phyloP scores from a whole-genome alignment of 2,113 vertebrate species.

The Cavia aperea region DNA sequence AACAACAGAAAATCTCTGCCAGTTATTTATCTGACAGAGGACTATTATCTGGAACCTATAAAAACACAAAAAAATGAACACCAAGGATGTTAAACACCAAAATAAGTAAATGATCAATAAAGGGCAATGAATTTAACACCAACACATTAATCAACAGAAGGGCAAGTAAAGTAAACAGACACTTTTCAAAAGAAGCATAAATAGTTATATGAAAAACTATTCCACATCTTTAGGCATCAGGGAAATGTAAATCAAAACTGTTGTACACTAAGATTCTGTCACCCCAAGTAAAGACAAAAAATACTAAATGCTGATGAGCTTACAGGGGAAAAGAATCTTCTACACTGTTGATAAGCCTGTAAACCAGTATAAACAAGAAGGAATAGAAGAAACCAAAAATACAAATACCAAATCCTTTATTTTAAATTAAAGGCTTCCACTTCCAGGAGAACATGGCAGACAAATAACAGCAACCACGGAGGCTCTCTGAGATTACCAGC shows the following conservation, averaged over 20 bases:
- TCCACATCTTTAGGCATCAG: neutral
- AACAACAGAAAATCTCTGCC: neutral
- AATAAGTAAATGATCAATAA: neutral
- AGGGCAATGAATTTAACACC: neutral
- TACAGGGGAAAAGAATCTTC: neutral
- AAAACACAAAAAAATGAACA: neutral
- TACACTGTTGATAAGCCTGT: neutral
- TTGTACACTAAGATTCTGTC: neutral
- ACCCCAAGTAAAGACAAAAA: neutral
- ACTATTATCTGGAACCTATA: neutral
- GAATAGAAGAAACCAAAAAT: neutral
- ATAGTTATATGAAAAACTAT: neutral
- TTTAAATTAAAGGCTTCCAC: neutral
- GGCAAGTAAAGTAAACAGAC: neutral
- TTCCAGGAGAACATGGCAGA: too few relatives aligned
- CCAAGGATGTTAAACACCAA: neutral
- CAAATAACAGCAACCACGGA: too few relatives aligned
- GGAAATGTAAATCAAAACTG: neutral
- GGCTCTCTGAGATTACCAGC: too few relatives aligned
- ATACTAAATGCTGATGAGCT: neutral
- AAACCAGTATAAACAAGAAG: neutral
- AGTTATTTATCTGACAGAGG: neutral
- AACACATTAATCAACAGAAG: neutral
- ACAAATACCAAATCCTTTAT: neutral
- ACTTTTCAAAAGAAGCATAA: neutral